Evolutionary conservation across 2,113 vertebrate genomes (phyloP).

Genomic region (Mionectes macconnelli): DNA sequence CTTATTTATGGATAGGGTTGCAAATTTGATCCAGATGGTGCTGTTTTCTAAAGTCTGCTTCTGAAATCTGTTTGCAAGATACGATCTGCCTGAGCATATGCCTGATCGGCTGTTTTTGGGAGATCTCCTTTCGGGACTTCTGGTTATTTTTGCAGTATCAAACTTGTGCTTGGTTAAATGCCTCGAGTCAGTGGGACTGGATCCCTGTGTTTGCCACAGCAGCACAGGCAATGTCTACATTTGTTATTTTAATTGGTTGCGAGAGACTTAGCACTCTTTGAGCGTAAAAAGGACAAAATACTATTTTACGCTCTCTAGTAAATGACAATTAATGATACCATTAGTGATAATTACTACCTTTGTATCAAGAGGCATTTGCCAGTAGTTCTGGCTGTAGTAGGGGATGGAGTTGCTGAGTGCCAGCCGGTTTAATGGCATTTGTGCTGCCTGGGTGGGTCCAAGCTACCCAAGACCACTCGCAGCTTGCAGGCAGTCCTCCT

Average conservation of each 20-base stretch:
- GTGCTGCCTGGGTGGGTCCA: neutral
- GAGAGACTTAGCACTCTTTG: neutral
- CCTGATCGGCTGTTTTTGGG: constrained; percentile 34
- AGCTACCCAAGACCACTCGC: neutral
- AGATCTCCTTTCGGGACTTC: constrained; percentile 48
- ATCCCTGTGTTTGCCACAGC: neutral
- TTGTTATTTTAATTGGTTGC: neutral
- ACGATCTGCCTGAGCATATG: constrained; percentile 71
- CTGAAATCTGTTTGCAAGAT: constrained; percentile 77
- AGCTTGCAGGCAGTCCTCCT: neutral
- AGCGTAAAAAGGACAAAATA: neutral
- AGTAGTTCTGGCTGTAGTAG: neutral
- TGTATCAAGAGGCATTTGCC: neutral
- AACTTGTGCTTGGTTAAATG: neutral
- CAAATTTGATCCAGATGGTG: constrained; percentile 85
- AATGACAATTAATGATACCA: neutral
- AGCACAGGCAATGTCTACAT: neutral
- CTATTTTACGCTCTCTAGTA: neutral
- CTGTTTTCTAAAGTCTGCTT: constrained; percentile 68
- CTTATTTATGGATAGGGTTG: constrained; percentile 60
- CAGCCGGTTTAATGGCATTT: neutral
- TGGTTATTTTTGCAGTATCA: neutral
- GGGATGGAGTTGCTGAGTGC: neutral
- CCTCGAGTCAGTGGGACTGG: neutral
- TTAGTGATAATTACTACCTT: neutral